phyloP scores from a whole-genome alignment of 2,113 vertebrate species.

The Hippocampus abdominalis region DNA sequence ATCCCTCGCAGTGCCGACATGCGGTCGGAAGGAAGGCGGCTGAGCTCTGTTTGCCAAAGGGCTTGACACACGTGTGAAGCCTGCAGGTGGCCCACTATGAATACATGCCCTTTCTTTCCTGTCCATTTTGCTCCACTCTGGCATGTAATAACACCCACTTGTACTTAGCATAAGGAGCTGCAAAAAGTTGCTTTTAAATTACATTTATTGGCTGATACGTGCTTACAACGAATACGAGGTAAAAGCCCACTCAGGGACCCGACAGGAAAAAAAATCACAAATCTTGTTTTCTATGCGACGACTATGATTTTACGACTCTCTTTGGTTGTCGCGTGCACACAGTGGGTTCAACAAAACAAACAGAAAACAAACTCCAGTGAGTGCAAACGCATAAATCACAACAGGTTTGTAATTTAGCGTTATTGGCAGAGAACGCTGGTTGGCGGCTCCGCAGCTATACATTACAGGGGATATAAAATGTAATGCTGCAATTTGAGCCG shows the following conservation, averaged over 20 bases:
- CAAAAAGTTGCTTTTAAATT: background rate
- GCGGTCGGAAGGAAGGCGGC: constrained; percentile 8
- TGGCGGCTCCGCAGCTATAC: background rate
- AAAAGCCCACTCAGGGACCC: background rate
- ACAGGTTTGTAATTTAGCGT: background rate
- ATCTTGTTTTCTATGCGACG: background rate
- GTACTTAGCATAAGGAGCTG: background rate
- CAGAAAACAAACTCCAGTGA: background rate
- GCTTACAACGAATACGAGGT: background rate
- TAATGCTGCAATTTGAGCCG: constrained; percentile 2
- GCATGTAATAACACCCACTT: constrained; percentile 2
- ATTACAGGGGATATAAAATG: constrained; percentile 1
- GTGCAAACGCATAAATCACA: background rate
- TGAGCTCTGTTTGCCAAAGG: constrained; percentile 50
- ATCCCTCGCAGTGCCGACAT: constrained; percentile 9
- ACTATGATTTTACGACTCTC: background rate
- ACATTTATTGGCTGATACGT: background rate
- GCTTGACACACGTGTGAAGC: constrained; percentile 47
- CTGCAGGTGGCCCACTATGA: constrained; percentile 57
- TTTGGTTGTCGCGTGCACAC: background rate
- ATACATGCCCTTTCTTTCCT: constrained; percentile 41
- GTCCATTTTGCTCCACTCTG: constrained; percentile 7
- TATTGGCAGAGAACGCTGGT: background rate
- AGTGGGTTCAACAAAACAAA: background rate
- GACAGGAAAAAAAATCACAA: background rate